phyloP scores from a whole-genome alignment of 2,797 vertebrate genomes.

The Rachycentron canadum region DNA sequence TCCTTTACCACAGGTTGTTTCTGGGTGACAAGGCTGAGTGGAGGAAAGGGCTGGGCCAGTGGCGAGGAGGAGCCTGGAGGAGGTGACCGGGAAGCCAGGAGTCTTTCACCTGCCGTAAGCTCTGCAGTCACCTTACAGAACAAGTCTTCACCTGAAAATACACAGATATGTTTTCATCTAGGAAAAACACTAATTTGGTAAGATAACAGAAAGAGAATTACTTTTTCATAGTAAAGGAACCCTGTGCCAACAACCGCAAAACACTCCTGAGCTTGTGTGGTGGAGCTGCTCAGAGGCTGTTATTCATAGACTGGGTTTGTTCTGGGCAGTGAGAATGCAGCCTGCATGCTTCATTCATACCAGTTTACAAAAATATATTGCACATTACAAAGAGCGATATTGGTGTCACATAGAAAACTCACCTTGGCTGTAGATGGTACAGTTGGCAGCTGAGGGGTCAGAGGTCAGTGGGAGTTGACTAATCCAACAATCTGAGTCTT shows the following conservation, averaged over 20 bases:
- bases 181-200: neutral
- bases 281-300: too few relatives aligned
- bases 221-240: neutral
- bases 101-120: constrained; percentile 80
- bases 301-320: too few relatives aligned
- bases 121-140: constrained; percentile 90
- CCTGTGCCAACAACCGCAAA: too few relatives aligned
- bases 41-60: constrained; percentile 65
- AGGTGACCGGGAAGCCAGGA: constrained; percentile 76
- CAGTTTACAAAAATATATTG: neutral
- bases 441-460: constrained; percentile 84
- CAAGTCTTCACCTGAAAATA: constrained; percentile 85
- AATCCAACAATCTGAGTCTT: constrained; percentile 91
- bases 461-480: constrained; percentile 84
- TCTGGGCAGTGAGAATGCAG: too few relatives aligned
- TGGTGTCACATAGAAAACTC: neutral
- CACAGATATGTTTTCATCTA: neutral
- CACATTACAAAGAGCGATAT: neutral
- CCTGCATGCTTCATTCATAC: neutral
- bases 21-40: constrained; percentile 68
- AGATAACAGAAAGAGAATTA: neutral
- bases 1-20: constrained; percentile 81
- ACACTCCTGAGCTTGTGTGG: too few relatives aligned
- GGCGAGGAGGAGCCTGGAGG: constrained; percentile 72
- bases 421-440: constrained; percentile 92